Conservation (phyloP, 1,140 invertebrate genomes). For the Caerostris extrusa region DNA sequence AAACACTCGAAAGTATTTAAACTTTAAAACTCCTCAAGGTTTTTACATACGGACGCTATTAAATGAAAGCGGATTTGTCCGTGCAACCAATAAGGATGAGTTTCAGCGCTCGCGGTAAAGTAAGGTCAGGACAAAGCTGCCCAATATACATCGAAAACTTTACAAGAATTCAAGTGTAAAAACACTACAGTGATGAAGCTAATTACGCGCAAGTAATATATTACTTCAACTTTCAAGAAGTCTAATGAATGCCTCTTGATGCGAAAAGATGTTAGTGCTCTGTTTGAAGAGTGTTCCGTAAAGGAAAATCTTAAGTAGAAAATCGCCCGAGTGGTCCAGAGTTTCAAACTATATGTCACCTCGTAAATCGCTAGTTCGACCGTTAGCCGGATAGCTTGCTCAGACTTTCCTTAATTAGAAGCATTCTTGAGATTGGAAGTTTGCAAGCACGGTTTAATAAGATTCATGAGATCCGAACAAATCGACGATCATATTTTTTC, state of each 20-base stretch:
- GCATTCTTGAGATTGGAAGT: slow-evolving; percentile 8
- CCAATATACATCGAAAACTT: not conserved
- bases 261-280: not conserved
- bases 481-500: not conserved
- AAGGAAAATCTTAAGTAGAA: not conserved
- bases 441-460: not conserved
- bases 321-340: not conserved
- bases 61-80: not conserved
- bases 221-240: not conserved
- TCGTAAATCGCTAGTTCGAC: not conserved
- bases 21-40: not conserved
- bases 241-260: not conserved
- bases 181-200: not conserved
- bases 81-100: not conserved
- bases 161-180: not conserved
- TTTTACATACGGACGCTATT: not conserved
- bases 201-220: not conserved
- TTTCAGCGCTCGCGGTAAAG: not conserved
- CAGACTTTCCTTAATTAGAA: slow-evolving; percentile 1
- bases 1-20: too few species aligned
- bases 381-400: not conserved
- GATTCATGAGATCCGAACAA: not conserved
- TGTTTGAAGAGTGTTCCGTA: not conserved
- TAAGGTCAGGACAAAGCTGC: not conserved
- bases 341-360: slow-evolving; percentile 32